Percentiles rank a stretch among this genome's conserved stretches.
Conservation (phyloP, 1,140 invertebrate genomes). For the Papilio glaucus region DNA sequence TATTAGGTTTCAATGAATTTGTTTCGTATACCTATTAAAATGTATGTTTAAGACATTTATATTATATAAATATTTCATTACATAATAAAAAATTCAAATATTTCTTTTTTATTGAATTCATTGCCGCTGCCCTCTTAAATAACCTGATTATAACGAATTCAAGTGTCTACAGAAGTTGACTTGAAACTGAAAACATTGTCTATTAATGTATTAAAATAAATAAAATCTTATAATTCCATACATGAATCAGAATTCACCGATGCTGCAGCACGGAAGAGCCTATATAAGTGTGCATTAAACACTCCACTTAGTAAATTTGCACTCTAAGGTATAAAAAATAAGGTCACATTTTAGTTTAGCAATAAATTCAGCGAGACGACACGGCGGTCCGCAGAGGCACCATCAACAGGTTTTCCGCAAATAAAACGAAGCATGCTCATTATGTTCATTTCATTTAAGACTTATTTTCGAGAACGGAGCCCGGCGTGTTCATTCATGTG, state of each 20-base stretch:
- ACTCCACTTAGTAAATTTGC: background rate
- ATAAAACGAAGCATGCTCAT: conserved; percentile 58
- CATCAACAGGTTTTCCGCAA: conserved; percentile 63
- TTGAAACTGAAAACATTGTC: background rate
- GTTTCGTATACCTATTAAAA: too few species aligned
- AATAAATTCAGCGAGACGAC: background rate
- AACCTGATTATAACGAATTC: too few species aligned
- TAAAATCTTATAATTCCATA: background rate
- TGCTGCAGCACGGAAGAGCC: background rate
- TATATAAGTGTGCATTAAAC: background rate
- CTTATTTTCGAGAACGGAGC: conserved; percentile 53
- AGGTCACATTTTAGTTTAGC: conserved; percentile 7
- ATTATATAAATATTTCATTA: too few species aligned
- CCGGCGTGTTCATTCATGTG: conserved; percentile 66
- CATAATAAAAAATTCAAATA: too few species aligned
- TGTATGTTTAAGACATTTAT: too few species aligned
- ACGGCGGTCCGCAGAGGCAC: background rate
- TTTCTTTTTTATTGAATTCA: too few species aligned
- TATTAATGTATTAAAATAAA: conserved; percentile 14
- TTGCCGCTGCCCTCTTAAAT: too few species aligned
- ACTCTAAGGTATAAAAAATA: background rate
- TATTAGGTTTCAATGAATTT: too few species aligned
- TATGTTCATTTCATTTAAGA: conserved; percentile 59
- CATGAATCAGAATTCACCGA: conserved; percentile 7
- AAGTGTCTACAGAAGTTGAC: too few species aligned